Base-by-base conservation (phyloP, 2,888 invertebrate species). In the Eupithecia subfuscata region DNA sequence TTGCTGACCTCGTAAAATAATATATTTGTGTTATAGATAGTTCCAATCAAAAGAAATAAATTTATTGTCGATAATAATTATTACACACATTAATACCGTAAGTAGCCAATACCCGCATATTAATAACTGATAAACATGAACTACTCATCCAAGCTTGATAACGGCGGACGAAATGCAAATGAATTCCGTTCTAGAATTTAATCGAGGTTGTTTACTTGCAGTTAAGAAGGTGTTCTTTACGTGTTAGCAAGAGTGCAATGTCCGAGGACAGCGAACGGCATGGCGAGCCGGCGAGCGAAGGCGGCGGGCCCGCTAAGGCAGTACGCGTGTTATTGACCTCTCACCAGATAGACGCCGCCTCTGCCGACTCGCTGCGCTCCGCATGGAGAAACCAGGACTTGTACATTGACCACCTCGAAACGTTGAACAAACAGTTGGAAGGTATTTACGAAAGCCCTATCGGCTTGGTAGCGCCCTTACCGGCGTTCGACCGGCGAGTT, bases 371-470 rank as follows among this genome's bases (percentile, higher is more conserved):
- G 85, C 95, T 97, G 90, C 95, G 96, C 85, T 95, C 95, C 90
- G 96, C 96, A 87, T 97, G 97, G 97, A 96, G 95, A 91, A 96
- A 96, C 91, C 97, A 97, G 96, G 97, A 97, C 93, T 95, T 95
- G 89, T 97, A 97, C 95, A 96, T 97, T 93, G 96, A 97, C 90
- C 95, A 95, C 88, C 95, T 97, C 92, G 97, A 97, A 96, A 95
- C 96, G 84, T 96, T 96, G 95, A 95, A 96, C 92, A 95, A 96
- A 94, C 96, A 96, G 95, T 96, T 97, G 96, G 97, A 97, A 97
- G 97, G 97, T 97, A 97, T 95, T 96, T 94, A 95, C 91, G 93
- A 91, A 91, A 92, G 89, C 92, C 92, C 80, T 82, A 85, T 89
- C 92, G 93, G 90, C 92, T 93, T 92, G 91, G 91, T 94, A 92